A percentile compares a stretch with the other conserved stretches of the same genome.
These are phyloP conservation scores for Linhomoeus sp. DNA, from an alignment of 2,888 invertebrate species.

Conservation along the genomic window DNA sequence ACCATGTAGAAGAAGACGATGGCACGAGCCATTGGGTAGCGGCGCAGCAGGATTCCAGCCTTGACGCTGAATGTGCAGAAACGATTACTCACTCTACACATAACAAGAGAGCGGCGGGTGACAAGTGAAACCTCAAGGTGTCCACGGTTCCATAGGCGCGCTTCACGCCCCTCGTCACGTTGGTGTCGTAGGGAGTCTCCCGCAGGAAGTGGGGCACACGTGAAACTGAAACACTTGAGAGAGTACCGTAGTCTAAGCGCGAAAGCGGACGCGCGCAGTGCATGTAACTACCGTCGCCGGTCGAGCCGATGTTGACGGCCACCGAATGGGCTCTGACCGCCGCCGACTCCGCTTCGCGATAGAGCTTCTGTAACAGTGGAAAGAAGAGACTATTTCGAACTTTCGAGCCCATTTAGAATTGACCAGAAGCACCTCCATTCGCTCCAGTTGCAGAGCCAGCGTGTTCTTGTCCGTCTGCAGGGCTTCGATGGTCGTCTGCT, in stretches of 20 bases:
- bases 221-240: too few relatives aligned
- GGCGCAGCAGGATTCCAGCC: constrained; percentile 53
- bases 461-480: constrained; percentile 66
- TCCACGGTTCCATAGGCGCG: constrained; percentile 54
- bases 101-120: background rate
- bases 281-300: constrained; percentile 39
- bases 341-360: constrained; percentile 39
- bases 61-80: constrained; percentile 47
- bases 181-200: constrained; percentile 54
- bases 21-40: constrained; percentile 60
- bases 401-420: too few relatives aligned
- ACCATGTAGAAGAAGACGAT: constrained; percentile 64
- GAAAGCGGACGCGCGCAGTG: too few relatives aligned
- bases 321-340: constrained; percentile 34
- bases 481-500: constrained; percentile 62
- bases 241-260: too few relatives aligned
- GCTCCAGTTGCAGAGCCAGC: constrained; percentile 57
- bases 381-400: too few relatives aligned
- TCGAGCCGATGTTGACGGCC: background rate
- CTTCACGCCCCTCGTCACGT: constrained; percentile 52
- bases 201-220: constrained; percentile 47
- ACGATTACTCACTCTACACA: background rate
- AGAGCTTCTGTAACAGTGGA: constrained; percentile 38
- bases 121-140: constrained; percentile 39
- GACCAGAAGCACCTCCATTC: constrained; percentile 26